These are phyloP conservation scores for Aelia acuminata DNA, from an alignment of 2,888 invertebrate species.

Conservation along the genomic window DNA sequence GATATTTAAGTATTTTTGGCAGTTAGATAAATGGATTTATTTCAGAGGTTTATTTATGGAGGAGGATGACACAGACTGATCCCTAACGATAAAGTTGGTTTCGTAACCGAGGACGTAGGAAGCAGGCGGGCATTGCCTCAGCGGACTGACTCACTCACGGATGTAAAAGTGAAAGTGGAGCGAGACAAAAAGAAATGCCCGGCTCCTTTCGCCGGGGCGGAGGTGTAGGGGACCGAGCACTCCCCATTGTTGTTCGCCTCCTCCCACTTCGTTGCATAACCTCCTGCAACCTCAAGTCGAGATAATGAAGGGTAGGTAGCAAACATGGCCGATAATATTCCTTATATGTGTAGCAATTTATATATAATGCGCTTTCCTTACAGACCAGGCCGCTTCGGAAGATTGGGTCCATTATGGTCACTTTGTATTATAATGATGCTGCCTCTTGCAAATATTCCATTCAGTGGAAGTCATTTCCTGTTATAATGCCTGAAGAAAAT, in stretches of 20 bases:
- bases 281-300: neutral
- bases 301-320: neutral
- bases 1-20: neutral
- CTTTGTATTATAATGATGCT: neutral
- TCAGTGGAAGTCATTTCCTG: neutral
- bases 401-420: neutral
- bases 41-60: neutral
- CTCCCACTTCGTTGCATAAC: slow-evolving; percentile 18
- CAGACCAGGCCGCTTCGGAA: neutral
- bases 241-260: slow-evolving; percentile 15
- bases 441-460: neutral
- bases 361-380: slow-evolving; percentile 17
- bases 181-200: slow-evolving; percentile 56
- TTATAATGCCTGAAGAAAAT: neutral
- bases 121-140: slow-evolving; percentile 40
- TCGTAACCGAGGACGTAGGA: slow-evolving; percentile 15
- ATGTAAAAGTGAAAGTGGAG: slow-evolving; percentile 56
- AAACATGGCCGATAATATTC: no score
- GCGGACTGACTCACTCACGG: slow-evolving; percentile 55
- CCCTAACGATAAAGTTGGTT: neutral
- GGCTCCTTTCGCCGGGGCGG: slow-evolving; percentile 22
- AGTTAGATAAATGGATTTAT: neutral
- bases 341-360: neutral
- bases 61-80: neutral
- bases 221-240: neutral